These are phyloP conservation scores for Leucoma salicis DNA, from an alignment of 2,888 invertebrate genomes.

Conservation along the genomic window DNA sequence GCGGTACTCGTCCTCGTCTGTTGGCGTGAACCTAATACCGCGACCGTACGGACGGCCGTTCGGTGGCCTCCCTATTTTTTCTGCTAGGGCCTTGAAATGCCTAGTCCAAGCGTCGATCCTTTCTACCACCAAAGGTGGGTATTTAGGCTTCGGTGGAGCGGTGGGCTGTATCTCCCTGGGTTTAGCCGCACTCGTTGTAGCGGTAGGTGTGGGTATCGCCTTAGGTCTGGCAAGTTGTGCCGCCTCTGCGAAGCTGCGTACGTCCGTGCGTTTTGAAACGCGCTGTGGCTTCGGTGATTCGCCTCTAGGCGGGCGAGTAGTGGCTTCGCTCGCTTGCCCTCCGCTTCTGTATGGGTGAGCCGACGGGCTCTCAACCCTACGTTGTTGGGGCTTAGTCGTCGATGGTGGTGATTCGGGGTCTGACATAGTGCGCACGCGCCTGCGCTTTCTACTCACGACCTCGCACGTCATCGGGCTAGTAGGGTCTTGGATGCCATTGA, in stretches of 20 bases:
- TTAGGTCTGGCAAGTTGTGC: neutral
- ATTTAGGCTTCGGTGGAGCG: neutral
- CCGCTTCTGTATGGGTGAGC: no score
- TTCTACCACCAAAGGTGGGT: neutral
- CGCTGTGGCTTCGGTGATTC: neutral
- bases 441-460: no score
- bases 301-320: no score
- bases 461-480: no score
- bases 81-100: neutral
- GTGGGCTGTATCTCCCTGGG: neutral
- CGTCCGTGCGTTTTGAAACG: neutral
- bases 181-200: neutral
- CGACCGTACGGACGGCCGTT: neutral
- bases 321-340: no score
- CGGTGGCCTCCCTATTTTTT: neutral
- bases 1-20: neutral
- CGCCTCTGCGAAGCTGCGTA: neutral
- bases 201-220: neutral
- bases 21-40: neutral
- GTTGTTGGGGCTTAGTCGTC: no score
- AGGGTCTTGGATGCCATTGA: no score
- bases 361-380: no score
- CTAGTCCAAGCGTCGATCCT: neutral
- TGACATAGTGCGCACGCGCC: no score
- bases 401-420: no score